These are phyloP conservation scores for Hyphantria cunea DNA, from an alignment of 1,140 invertebrate species.

Conservation along the genomic window DNA sequence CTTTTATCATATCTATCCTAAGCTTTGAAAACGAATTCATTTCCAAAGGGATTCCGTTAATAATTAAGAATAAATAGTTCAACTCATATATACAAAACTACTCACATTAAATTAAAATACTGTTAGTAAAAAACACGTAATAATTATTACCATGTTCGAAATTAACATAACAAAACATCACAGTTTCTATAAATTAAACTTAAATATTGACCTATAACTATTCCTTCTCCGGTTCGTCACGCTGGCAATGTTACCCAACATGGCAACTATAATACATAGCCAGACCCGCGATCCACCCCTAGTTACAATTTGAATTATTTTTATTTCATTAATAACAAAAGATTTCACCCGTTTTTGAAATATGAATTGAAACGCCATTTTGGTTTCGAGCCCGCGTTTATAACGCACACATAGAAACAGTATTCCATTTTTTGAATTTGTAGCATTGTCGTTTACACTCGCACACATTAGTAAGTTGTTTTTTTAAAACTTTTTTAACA, in stretches of 20 bases:
- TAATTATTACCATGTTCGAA: no score
- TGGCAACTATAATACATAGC: constrained; percentile 43
- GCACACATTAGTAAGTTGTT: constrained; percentile 21
- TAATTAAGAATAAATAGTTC: no score
- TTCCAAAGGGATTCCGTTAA: no score
- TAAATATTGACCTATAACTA: constrained; percentile 24
- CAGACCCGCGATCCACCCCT: constrained; percentile 43
- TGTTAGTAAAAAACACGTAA: no score
- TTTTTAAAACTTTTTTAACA: constrained; percentile 24
- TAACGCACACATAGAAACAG: constrained; percentile 28
- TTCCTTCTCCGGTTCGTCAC: constrained; percentile 50
- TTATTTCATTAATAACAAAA: constrained; percentile 79
- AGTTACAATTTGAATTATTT: constrained; percentile 73
- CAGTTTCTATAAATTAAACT: constrained; percentile 7
- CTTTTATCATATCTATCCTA: no score
- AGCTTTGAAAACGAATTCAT: no score
- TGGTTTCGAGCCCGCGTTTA: constrained; percentile 38
- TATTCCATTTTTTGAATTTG: constrained; percentile 1
- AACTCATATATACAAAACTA: no score
- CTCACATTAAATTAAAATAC: no score
- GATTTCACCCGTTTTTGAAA: constrained; percentile 73
- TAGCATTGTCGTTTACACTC: constrained; percentile 8
- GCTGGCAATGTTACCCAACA: constrained; percentile 68
- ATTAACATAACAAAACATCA: constrained; percentile 3
- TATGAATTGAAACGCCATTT: constrained; percentile 71